Base-by-base conservation (phyloP, 2,113 vertebrate species). In the Gadus chalcogrammus region DNA sequence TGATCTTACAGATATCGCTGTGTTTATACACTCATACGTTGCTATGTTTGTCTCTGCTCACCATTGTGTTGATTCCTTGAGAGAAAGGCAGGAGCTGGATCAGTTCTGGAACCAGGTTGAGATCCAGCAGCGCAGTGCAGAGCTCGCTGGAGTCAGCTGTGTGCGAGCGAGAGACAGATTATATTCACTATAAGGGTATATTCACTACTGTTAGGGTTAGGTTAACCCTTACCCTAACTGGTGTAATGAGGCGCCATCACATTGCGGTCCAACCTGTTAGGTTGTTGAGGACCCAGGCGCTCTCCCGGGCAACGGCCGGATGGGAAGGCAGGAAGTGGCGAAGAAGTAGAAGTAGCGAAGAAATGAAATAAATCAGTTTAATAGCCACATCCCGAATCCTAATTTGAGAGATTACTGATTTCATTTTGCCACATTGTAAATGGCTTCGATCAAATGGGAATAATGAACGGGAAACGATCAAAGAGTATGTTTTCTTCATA, bases 231-330 rank as follows among this genome's bases (percentile, higher is more conserved):
- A 24, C 24, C 24, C 24, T 24, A 24, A 24, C 24, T 42, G 38
- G 38, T 42, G 38, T 42, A 24, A 24, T 24, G 31, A 35, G 31
- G 31, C 31, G 4, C 6, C 4, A 35, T 35, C 31, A 35, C 31
- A 35, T 6, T 35, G 24, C 8, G 17, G 53, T 48, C 20, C 1
- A 4, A 97, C 97, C 96, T 3, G 97, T 99, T 74, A 99, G 94
- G 85, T 99, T 99, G 85, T 97, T 98, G 69, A 99, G 92, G 65
- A 95, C 92, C 96, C 97, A 99, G 38, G 94, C 87, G 6, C 92
- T 86, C 82, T 99, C 97, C 69, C 92, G 93, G 3, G 91, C 68
- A 0, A 99, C 77, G 66, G 93, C 91, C 0, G 93, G 92, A 61
- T 92, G 92, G 53, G 83, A 87, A 68, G 90, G 90, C 52, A 94